phyloP scores from a whole-genome alignment of 2,888 invertebrate species.

The Clusia tigrina region DNA sequence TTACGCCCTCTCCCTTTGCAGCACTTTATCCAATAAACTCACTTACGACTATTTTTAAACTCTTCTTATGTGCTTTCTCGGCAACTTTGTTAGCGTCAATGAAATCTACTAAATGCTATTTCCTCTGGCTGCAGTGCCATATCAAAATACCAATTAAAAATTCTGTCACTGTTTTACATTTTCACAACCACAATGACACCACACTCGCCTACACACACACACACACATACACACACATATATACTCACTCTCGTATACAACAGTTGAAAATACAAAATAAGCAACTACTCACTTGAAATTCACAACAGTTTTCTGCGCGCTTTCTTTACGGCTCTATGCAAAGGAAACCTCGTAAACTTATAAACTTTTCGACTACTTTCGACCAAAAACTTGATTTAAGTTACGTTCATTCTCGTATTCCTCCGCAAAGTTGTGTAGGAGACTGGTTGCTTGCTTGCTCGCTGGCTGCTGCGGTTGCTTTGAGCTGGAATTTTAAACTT shows the following conservation, averaged over 20 bases:
- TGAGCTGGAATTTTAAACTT: slow-evolving; percentile 14
- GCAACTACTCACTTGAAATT: slow-evolving; percentile 15
- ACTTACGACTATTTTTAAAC: not conserved
- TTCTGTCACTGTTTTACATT: slow-evolving; percentile 6
- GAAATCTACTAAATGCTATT: not conserved
- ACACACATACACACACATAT: not conserved
- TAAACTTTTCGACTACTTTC: slow-evolving; percentile 9
- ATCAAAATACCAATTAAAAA: slow-evolving; percentile 11
- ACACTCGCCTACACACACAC: not conserved
- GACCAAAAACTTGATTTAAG: not conserved
- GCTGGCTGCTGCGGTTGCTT: slow-evolving; percentile 4
- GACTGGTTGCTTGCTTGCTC: not conserved
- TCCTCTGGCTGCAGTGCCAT: not conserved
- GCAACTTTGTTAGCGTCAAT: not conserved
- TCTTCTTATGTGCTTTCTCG: no score
- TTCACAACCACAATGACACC: slow-evolving; percentile 5
- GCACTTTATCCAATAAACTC: no score
- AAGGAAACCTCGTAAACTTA: slow-evolving; percentile 13
- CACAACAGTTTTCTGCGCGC: slow-evolving; percentile 13
- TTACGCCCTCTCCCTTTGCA: no score
- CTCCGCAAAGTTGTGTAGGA: not conserved
- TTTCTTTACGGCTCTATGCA: not conserved
- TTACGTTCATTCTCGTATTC: not conserved
- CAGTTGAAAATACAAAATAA: not conserved
- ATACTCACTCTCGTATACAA: not conserved